phyloP scores from a whole-genome alignment of 1,140 invertebrate genomes.

The Lithobius niger region DNA sequence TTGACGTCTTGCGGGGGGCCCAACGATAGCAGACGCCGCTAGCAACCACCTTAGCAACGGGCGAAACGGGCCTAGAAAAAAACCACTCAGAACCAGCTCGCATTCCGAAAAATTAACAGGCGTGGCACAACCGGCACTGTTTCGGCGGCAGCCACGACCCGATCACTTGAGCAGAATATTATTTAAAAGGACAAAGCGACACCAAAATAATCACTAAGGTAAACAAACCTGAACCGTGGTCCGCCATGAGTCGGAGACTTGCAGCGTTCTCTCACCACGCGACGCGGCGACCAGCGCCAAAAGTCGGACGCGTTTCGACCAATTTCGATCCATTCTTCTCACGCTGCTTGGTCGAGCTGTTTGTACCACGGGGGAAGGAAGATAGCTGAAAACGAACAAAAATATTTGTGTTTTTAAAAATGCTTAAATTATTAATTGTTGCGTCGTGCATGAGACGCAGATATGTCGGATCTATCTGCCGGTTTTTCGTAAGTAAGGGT shows the following conservation, averaged over 20 bases:
- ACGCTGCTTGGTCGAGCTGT: background rate
- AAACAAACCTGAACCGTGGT: background rate
- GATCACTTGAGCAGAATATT: no score
- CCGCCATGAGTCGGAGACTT: background rate
- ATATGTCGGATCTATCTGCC: background rate
- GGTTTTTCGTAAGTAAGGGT: background rate
- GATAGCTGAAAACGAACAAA: background rate
- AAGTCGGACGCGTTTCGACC: background rate
- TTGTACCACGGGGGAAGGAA: background rate
- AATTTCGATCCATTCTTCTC: background rate
- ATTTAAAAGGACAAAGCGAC: no score
- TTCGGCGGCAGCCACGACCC: no score
- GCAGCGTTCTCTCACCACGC: background rate
- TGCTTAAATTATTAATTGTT: background rate
- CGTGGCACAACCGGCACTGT: no score
- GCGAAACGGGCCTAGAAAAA: no score
- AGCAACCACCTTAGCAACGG: no score
- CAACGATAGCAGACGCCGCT: no score
- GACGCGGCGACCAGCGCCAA: background rate
- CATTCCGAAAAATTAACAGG: no score
- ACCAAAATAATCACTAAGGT: no score
- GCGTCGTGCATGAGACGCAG: no score
- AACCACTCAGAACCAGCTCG: no score
- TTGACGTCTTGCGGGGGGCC: no score
- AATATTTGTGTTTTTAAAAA: background rate